Percentiles rank a stretch among this genome's conserved stretches.
Evolutionary conservation across 2,888 invertebrate genomes (phyloP).

Genomic region (Papilio protenor): DNA sequence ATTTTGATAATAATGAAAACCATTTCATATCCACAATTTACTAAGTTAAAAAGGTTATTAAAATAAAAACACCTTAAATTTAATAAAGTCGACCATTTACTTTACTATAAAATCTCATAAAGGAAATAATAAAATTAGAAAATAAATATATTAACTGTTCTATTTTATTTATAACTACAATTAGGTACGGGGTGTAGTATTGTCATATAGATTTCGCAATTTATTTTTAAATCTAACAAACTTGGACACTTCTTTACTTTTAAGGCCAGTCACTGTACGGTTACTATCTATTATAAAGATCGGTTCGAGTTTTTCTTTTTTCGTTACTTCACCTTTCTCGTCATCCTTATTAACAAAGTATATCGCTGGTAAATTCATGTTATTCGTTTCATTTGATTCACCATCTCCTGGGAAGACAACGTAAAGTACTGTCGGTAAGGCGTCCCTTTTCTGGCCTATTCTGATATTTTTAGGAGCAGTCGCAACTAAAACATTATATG

Average conservation of each 20-base stretch:
- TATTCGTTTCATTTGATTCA: constrained; percentile 46
- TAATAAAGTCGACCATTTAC: constrained; percentile 2
- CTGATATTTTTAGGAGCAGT: constrained; percentile 67
- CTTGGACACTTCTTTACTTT: constrained; percentile 69
- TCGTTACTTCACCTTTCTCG: constrained; percentile 47
- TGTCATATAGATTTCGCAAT: constrained; percentile 53
- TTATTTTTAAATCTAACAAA: constrained; percentile 69
- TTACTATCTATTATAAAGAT: constrained; percentile 70
- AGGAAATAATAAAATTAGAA: not conserved
- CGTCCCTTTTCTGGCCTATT: constrained; percentile 54
- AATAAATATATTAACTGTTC: not conserved
- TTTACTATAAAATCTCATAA: not conserved
- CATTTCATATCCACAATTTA: not conserved
- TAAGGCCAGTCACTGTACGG: constrained; percentile 71
- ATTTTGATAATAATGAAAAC: not conserved
- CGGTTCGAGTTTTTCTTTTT: constrained; percentile 58
- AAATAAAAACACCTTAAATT: not conserved
- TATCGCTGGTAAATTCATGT: constrained; percentile 62
- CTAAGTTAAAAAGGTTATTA: not conserved
- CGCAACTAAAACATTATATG: constrained; percentile 72
- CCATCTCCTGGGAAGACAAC: constrained; percentile 66
- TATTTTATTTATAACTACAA: not conserved
- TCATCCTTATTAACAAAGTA: constrained; percentile 65
- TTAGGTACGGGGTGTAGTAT: constrained; percentile 29
- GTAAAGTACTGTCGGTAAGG: constrained; percentile 63